phyloP scores from a whole-genome alignment of 2,113 vertebrate genomes.

The Spheniscus mendiculus region DNA sequence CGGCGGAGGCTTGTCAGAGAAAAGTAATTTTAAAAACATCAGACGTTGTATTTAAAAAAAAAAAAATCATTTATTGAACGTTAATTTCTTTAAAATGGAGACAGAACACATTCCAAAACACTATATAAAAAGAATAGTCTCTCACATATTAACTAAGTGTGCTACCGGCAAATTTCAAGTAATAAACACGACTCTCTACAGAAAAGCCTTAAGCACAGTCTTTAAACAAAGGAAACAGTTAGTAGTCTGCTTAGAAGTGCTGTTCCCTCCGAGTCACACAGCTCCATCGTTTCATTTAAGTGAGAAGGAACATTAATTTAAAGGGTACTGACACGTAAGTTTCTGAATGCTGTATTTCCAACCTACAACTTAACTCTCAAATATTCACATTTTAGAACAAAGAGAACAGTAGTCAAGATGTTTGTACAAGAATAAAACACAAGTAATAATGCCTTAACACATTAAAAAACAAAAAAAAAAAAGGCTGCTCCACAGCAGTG shows the following conservation, averaged over 20 bases:
- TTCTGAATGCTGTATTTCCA: neutral
- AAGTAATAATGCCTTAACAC: neutral
- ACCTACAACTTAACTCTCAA: neutral
- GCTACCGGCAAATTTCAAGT: neutral
- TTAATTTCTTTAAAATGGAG: no score
- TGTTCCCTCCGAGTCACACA: fast-evolving
- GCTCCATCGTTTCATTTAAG: fast-evolving
- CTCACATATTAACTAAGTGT: fast-evolving
- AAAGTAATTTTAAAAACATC: no score
- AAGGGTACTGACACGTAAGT: neutral
- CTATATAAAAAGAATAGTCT: fast-evolving
- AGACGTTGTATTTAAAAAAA: neutral
- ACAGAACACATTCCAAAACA: neutral
- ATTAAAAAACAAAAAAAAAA: neutral
- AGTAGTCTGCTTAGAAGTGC: fast-evolving
- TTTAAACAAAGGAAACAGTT: neutral
- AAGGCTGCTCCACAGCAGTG: neutral
- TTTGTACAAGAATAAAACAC: neutral
- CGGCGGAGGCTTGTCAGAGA: neutral
- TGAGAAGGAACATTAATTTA: neutral
- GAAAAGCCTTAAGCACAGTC: neutral
- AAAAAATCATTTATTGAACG: neutral
- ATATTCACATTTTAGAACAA: neutral
- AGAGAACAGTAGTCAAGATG: neutral
- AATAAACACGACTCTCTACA: no score